Evolutionary conservation across 2,113 vertebrate species (phyloP), one percentile per base, ranked within the genome.

Genomic region (Muntiacus reevesi): DNA sequence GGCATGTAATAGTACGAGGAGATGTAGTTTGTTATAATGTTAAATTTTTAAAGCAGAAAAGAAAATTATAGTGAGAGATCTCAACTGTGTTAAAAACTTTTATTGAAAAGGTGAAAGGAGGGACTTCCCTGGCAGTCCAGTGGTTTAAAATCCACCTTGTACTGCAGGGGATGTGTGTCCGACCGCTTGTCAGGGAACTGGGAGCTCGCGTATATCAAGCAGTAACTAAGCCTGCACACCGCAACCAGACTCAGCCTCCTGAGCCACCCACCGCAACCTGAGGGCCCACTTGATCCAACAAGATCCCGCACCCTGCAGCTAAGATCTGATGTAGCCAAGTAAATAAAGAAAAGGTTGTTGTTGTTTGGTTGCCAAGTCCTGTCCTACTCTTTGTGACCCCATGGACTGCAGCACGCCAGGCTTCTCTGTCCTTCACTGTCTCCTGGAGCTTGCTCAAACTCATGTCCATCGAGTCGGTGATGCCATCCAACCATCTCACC

Each of bases 41-140:
- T 81, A 64, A 94, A 79, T n/a, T 76, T 30, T 71, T 71, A 94
- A 71, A 17, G 28, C 33, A 89, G 23, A 55, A 67, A 43, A 40
- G 23, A 83, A 83, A 89, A 71, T 59, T 43, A 57, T 6, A 54
- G 19, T 13, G 11, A 94, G 36, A 55, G 7, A 83, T 15, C 13
- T 59, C 86, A 94, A 59, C 40, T 2, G 9, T 57, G 30, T 71
- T 87, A 36, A 59, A 40, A 11, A n/a, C 59, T 78, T 60, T 12
- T 43, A 40, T 27, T 92, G 17, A 36, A 57, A 57, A 85, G 6
- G 36, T 36, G 30, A 47, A 47, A 88, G 30, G 74, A 94, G 10
- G 36, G n/a, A 40, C 36, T 40, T 12, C 10, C 67, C 11, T 74
- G 36, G 36, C 7, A 23, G 71, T 6, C 21, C 36, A 74, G 67